Base-by-base conservation (phyloP, 2,888 invertebrate genomes). In the Eurytoma californica region DNA sequence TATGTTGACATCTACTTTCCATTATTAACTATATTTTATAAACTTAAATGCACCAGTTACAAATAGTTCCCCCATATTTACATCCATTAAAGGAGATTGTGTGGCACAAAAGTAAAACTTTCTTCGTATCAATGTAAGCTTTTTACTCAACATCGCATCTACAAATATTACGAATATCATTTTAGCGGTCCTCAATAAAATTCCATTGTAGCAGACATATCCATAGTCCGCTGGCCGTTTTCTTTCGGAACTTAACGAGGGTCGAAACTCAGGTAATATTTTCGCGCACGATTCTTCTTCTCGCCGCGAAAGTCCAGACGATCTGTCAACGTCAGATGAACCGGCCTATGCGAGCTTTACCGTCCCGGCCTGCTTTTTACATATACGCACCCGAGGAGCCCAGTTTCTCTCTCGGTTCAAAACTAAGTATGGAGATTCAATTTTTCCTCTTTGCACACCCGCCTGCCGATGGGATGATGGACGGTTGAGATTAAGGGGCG, bases 251-350 rank as follows among this genome's bases (percentile, higher is more conserved):
- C 39, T 39, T 39, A 39, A 39, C 39, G 39, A 2, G 39, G 39
- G 39, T 39, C 39, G 39, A 39, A 4, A 39, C 39, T 39, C 39
- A 39, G 39, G 7, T 39, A 39, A 39, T 39, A 39, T 39, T 14
- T 60, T 49, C 24, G 16, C 63, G 13, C 63, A 7, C 20, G 16
- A 9, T 57, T 30, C 60, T n/a, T 14, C 18, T 13, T 39, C 16
- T 14, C 18, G 16, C 30, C 55, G 47, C 30, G 60, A 60, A 72
- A 72, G 72, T 72, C 67, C 60, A 12, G 18, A 60, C 66, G 72
- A 78, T 78, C 72, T 57, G 70, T 78, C 78, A 78, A 78, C 51
- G 78, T 78, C 78, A 68, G 68, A 14, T 9, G 30, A 9, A 57
- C 49, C 55, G 12, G 63, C 47, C 28, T 65, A 58, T 60, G 20